A percentile compares a stretch with the other conserved stretches of the same genome.
These are phyloP conservation scores for Pecten maximus DNA, from an alignment of 2,888 invertebrate genomes.

Conservation along the genomic window DNA sequence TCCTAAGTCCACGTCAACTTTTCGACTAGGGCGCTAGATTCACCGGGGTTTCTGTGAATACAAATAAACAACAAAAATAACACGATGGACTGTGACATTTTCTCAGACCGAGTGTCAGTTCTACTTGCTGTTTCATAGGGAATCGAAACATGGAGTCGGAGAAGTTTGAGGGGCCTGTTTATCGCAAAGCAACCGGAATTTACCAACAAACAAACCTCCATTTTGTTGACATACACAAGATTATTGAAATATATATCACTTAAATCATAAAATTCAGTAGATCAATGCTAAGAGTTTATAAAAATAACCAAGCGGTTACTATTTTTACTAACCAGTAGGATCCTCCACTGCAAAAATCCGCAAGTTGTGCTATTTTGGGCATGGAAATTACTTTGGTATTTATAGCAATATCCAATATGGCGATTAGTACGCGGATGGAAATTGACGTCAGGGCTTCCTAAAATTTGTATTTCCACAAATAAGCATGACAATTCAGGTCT, in stretches of 20 bases:
- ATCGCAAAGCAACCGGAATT: conserved; percentile 35
- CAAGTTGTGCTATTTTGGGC: conserved; percentile 76
- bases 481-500: neutral
- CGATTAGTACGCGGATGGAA: conserved; percentile 55
- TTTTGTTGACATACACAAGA: conserved; percentile 36
- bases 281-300: conserved; percentile 43
- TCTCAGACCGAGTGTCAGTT: neutral
- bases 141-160: conserved; percentile 30
- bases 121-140: conserved; percentile 24
- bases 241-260: conserved; percentile 33
- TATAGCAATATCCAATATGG: conserved; percentile 69
- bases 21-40: neutral
- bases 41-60: neutral
- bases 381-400: conserved; percentile 75
- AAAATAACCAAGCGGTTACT: conserved; percentile 69
- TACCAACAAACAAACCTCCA: conserved; percentile 33
- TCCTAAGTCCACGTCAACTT: neutral
- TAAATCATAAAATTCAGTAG: conserved; percentile 42
- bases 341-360: conserved; percentile 70
- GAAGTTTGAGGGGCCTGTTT: neutral
- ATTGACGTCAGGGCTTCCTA: conserved; percentile 43
- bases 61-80: neutral
- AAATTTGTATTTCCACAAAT: neutral
- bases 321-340: conserved; percentile 80
- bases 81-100: neutral